These are phyloP conservation scores for Zoroaster sp. DNA, from an alignment of 53 echinoderm and acorn worm genomes.

Conservation along the genomic window DNA sequence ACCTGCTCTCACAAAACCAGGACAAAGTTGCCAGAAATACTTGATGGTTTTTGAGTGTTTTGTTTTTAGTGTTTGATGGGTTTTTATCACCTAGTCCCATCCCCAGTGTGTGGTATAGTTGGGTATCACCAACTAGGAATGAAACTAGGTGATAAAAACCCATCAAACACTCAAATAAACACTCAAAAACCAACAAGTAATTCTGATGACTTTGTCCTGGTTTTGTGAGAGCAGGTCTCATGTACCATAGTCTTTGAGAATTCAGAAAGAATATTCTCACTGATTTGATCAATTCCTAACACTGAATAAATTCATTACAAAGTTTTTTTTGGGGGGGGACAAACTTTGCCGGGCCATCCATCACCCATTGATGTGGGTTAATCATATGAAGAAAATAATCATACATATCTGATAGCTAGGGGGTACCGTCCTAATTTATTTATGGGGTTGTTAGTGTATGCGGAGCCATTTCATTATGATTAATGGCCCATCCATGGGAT, in stretches of 20 bases:
- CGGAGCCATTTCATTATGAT: constrained; percentile 48
- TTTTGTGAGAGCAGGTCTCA: not conserved
- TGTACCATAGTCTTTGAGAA: not conserved
- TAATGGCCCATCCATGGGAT: constrained; percentile 10
- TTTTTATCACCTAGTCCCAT: no score
- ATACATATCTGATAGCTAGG: constrained; percentile 23
- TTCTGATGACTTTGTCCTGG: not conserved
- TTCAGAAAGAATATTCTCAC: not conserved
- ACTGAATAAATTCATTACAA: not conserved
- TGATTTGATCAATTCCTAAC: no score
- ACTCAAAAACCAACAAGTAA: no score
- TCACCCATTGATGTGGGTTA: constrained; percentile 27
- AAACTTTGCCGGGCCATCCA: not conserved
- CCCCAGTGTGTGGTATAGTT: no score
- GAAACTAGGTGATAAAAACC: no score
- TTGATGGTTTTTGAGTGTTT: no score
- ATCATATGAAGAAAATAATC: constrained; percentile 1
- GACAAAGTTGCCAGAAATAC: no score
- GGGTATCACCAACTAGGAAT: no score
- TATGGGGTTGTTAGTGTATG: constrained; percentile 52
- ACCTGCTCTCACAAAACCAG: no score
- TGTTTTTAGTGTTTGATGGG: no score
- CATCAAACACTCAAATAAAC: no score
- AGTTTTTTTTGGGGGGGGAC: not conserved
- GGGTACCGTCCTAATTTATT: constrained; percentile 33